Evolutionary conservation across 1,140 invertebrate species (phyloP).

Genomic region (Carposina sasakii): DNA sequence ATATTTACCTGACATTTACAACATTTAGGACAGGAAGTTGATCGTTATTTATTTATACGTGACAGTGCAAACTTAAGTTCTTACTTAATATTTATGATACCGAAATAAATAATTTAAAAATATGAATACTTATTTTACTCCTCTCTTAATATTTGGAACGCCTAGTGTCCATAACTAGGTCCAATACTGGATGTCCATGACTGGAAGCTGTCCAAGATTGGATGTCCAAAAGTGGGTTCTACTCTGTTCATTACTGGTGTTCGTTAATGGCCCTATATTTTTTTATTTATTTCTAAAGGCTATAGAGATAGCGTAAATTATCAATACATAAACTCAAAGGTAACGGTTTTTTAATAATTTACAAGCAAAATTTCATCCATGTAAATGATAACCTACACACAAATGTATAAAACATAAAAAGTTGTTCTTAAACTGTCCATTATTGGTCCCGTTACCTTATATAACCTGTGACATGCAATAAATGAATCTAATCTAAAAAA

Average conservation of each 20-base stretch:
- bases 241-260: background rate
- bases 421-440: too few relatives aligned
- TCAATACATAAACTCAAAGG: background rate
- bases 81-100: constrained; percentile 5
- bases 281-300: background rate
- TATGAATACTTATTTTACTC: background rate
- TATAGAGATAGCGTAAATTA: background rate
- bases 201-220: constrained; percentile 8
- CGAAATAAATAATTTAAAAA: background rate
- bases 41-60: too few relatives aligned
- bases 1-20: constrained; percentile 11
- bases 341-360: too few relatives aligned
- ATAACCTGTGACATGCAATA: too few relatives aligned
- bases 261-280: background rate
- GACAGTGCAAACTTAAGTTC: too few relatives aligned
- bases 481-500: too few relatives aligned
- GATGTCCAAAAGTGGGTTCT: constrained; percentile 10
- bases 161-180: constrained; percentile 11
- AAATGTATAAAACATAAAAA: too few relatives aligned
- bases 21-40: background rate
- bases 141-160: constrained; percentile 3
- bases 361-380: too few relatives aligned
- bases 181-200: constrained; percentile 13
- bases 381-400: too few relatives aligned
- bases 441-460: too few relatives aligned